phyloP scores from a whole-genome alignment of 1,140 invertebrate species.

The Scylla paramamosain region DNA sequence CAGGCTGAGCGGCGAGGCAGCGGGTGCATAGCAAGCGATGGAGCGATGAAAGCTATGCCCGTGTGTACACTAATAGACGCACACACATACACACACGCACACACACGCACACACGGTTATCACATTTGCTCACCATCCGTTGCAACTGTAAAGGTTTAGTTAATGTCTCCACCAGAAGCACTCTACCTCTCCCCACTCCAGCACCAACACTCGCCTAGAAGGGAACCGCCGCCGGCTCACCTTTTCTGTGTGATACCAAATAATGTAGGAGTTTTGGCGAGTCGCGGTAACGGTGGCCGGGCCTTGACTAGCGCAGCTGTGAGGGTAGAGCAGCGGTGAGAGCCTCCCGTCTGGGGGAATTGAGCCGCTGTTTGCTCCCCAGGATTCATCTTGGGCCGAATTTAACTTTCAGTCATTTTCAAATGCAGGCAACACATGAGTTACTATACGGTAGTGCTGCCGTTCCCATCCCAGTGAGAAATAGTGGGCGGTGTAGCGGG shows the following conservation, averaged over 20 bases:
- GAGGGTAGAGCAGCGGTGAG: slow-evolving; percentile 50
- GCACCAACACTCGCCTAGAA: not conserved
- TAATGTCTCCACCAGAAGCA: not conserved
- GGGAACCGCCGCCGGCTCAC: not conserved
- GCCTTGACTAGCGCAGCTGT: slow-evolving; percentile 65
- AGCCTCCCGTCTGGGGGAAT: slow-evolving; percentile 45
- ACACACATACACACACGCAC: slow-evolving; percentile 25
- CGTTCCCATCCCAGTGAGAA: not conserved
- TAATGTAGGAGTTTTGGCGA: slow-evolving; percentile 46
- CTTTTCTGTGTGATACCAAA: slow-evolving; percentile 5
- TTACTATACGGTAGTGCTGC: not conserved
- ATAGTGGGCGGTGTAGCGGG: slow-evolving; percentile 28
- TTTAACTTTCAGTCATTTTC: not conserved
- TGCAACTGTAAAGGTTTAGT: slow-evolving; percentile 30
- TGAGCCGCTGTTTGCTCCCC: not conserved
- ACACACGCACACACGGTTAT: slow-evolving; percentile 24
- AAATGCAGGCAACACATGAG: not conserved
- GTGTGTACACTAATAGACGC: not conserved
- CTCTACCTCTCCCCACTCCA: not conserved
- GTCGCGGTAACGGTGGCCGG: slow-evolving; percentile 60
- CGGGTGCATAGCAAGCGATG: slow-evolving; percentile 48
- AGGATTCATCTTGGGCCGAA: not conserved
- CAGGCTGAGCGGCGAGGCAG: not conserved
- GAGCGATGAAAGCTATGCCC: slow-evolving; percentile 49
- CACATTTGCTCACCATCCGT: not conserved